Base-by-base conservation (phyloP, 2,888 invertebrate species). In the Cosmopolites sordidus region DNA sequence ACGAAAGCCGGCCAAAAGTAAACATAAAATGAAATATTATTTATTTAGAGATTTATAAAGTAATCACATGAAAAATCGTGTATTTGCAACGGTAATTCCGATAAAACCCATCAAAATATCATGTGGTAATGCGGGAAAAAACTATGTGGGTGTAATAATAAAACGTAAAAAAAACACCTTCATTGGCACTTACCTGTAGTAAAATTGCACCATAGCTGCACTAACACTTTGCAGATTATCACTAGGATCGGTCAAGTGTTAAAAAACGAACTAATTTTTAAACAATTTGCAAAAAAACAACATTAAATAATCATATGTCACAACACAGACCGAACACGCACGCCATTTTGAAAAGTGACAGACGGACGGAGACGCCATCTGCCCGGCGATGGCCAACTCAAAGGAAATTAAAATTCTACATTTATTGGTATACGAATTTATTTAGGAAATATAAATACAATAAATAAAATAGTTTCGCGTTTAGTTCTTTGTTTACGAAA, bases 321-420 rank as follows among this genome's bases (percentile, higher is more conserved):
- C 62, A 62, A 59, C 59, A 64, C 61, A 47, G 53, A 50, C 59
- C 56, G 55, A 59, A 60, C 52, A 54, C 29, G 40, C 54, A 48
- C 61, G 64, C 64, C 65, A 66, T 64, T 56, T 64, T 64, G 60
- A 56, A 54, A n/a, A 49, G 14, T 46, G 49, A 50, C 49, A 50
- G 43, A n/a, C 45, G 39, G 3, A 12, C 44, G 16, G 48, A 37
- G 37, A 17, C 30, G 48, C 47, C 55, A 48, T 47, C 40, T 48
- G 14, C 29, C 14, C 22, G 12, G 8, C 12, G 3, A 4, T 1
- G 6, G 14, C 44, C 50, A 44, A 44, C 44, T 1, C 27, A 2
- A 8, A 17, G 16, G 16, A 43, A 46, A 46, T 43, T 37, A 51
- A 46, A 51, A 16, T 8, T 45, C 45, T 12, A 18, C 8, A 38